Evolutionary conservation across 1,140 invertebrate genomes (phyloP).

Genomic region (Condylostylus longicornis): DNA sequence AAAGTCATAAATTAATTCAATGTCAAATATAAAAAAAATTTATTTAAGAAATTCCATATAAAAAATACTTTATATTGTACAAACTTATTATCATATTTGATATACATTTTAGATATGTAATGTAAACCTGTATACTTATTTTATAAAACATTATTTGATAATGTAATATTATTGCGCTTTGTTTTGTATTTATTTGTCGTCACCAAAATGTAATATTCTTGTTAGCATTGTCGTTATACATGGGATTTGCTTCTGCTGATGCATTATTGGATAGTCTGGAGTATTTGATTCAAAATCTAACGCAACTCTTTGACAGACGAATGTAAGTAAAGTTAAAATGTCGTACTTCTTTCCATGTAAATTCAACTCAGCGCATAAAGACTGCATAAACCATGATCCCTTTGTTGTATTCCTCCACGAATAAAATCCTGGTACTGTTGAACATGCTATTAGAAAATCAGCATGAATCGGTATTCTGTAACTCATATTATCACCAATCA

Average conservation of each 20-base stretch:
- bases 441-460: conserved; percentile 82
- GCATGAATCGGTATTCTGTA: conserved; percentile 78
- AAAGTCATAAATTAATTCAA: no score
- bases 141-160: no score
- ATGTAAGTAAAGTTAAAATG: conserved; percentile 68
- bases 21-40: no score
- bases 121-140: no score
- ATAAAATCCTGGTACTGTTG: conserved; percentile 74
- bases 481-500: conserved; percentile 38
- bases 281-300: conserved; percentile 25
- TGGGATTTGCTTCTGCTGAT: conserved; percentile 81
- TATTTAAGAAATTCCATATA: no score
- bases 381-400: conserved; percentile 89
- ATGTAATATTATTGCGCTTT: no score
- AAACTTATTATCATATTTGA: no score
- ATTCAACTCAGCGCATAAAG: conserved; percentile 57
- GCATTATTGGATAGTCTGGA: conserved; percentile 57
- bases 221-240: conserved; percentile 81
- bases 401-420: conserved; percentile 82
- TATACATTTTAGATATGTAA: no score
- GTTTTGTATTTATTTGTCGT: no score
- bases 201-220: conserved; percentile 52
- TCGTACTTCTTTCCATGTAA: conserved; percentile 49
- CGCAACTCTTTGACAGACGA: conserved; percentile 1
- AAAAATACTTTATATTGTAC: no score